Conservation (phyloP, 2,113 vertebrate species). For the Sylvia atricapilla region DNA sequence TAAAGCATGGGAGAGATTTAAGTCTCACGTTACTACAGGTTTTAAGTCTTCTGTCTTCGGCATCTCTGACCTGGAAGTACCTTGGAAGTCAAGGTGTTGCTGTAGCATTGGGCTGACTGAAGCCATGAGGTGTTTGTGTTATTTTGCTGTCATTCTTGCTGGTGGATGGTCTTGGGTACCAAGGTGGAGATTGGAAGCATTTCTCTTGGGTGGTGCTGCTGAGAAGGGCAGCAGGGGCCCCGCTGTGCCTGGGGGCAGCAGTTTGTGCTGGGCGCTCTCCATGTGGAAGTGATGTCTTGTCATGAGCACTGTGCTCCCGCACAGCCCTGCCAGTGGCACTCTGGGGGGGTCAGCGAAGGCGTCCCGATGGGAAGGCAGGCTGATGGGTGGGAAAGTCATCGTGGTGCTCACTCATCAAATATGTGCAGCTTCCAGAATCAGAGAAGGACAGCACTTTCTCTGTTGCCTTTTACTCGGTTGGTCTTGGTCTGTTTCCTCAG, state of each 20-base stretch:
- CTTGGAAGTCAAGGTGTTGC: background rate
- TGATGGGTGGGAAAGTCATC: background rate
- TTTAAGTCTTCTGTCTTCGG: background rate
- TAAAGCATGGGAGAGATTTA: background rate
- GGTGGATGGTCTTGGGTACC: background rate
- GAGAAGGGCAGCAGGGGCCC: background rate
- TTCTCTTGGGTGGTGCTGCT: background rate
- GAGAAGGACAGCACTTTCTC: background rate
- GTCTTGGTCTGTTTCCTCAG: background rate
- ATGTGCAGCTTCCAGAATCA: background rate
- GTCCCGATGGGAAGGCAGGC: background rate
- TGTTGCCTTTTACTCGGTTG: background rate
- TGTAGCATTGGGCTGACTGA: background rate
- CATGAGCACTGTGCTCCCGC: background rate
- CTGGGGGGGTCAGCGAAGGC: background rate
- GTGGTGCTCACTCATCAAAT: fast-evolving
- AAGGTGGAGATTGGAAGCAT: background rate
- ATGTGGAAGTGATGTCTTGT: background rate
- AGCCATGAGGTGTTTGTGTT: fast-evolving
- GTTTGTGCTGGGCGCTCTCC: background rate
- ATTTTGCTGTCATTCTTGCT: background rate
- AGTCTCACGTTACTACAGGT: background rate
- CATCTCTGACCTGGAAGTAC: background rate
- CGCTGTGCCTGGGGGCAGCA: background rate
- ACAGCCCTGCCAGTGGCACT: fast-evolving